Evolutionary conservation across 1,140 invertebrate genomes (phyloP), one percentile per base, ranked within the genome.

Genomic region (Carposina sasakii): DNA sequence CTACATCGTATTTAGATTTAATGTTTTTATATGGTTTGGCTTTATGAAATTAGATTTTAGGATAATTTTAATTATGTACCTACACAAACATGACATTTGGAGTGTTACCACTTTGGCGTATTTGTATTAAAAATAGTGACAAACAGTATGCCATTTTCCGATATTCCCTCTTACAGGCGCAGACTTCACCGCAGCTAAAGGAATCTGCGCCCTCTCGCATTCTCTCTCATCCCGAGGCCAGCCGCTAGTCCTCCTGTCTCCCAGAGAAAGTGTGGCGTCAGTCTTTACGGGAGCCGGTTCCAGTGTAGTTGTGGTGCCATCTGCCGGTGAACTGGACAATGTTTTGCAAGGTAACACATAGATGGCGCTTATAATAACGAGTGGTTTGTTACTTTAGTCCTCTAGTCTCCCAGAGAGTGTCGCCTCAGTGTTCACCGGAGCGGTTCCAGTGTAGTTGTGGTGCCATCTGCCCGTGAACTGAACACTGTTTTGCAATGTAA

Each of bases 151-250:
- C n/a, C n/a, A n/a, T n/a, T n/a, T n/a, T n/a, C n/a, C n/a, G n/a
- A n/a, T n/a, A n/a, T n/a, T n/a, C n/a, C n/a, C n/a, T 24, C 21
- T 58, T 64, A 4, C 67, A 84, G 92, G 91, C 31, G 92, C 92
- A 2, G 94, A 96, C 85, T 96, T 93, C 71, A 95, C 94, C 1
- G 93, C 93, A 16, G 94, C 93, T 0, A 94, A 94, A 77, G 93
- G 93, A 31, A 91, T 94, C 43, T 91, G 91, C 21, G 88, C 90
- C 0, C 73, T 94, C 28, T 90, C 93, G 3, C 89, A 88, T 39
- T 91, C 93, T 61, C 89, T 94, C 51, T 87, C 88, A 1, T 87
- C 87, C 28, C 87, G 92, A 8, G 90, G 92, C 33, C 92, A 94
- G 57, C 86, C 87, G 1, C 60, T 91, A 5, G 81, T 88, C 26